phyloP scores from a whole-genome alignment of 2,113 vertebrate genomes.

The Peucedramus taeniatus region DNA sequence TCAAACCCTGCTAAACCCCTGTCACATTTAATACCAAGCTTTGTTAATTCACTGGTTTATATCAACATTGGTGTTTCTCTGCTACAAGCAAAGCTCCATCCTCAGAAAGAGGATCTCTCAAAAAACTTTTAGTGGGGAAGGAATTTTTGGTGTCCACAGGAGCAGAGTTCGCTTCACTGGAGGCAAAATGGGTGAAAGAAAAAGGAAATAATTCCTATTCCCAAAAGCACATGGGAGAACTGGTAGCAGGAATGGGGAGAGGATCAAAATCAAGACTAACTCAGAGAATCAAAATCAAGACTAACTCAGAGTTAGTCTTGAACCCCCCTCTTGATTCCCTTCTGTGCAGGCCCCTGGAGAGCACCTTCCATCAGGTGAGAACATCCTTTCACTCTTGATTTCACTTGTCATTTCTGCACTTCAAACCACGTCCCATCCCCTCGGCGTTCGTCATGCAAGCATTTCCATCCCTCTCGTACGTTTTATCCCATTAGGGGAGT shows the following conservation, averaged over 20 bases:
- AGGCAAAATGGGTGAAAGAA: not conserved
- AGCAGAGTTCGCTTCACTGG: fast-evolving
- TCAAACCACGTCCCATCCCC: not conserved
- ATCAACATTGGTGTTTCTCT: not conserved
- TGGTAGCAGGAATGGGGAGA: not conserved
- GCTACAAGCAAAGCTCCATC: not conserved
- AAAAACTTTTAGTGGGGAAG: fast-evolving
- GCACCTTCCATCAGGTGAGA: not conserved
- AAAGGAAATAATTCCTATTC: not conserved
- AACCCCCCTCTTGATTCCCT: not conserved
- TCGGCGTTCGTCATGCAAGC: not conserved
- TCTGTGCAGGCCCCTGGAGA: not conserved
- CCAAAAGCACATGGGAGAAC: not conserved
- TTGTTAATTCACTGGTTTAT: fast-evolving
- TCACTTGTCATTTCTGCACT: not conserved
- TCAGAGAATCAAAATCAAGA: not conserved
- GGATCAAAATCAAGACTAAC: not conserved
- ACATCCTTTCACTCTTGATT: not conserved
- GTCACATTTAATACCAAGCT: not conserved
- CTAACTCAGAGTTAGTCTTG: not conserved
- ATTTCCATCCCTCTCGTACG: not conserved
- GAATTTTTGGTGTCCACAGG: not conserved
- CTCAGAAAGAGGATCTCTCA: not conserved
- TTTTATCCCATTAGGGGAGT: conserved; percentile 54
- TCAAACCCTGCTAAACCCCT: not conserved